phyloP scores from a whole-genome alignment of 2,888 invertebrate genomes.

The Poecilobothrus nobilitatus region DNA sequence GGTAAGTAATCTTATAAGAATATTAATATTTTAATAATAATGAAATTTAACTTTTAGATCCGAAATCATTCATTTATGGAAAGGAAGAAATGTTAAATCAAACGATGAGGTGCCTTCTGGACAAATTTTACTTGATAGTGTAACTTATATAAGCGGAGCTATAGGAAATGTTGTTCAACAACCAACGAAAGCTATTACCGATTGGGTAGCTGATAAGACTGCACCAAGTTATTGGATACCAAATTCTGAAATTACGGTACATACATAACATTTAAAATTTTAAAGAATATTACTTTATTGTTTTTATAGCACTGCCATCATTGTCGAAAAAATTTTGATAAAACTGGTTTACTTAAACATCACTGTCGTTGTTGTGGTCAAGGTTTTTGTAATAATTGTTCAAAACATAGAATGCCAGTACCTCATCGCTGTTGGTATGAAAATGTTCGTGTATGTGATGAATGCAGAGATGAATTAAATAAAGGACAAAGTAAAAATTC shows the following conservation, averaged over 20 bases:
- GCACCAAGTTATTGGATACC: slow-evolving; percentile 75
- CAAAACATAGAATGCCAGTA: slow-evolving; percentile 57
- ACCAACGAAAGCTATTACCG: slow-evolving; percentile 57
- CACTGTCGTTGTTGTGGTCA: slow-evolving; percentile 73
- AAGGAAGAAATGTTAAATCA: slow-evolving; percentile 46
- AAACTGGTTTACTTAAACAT: slow-evolving; percentile 54
- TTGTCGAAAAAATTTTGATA: slow-evolving; percentile 53
- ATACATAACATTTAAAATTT: slow-evolving; percentile 23
- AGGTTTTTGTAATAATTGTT: slow-evolving; percentile 68
- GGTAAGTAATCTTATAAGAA: slow-evolving; percentile 25
- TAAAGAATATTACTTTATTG: slow-evolving; percentile 5
- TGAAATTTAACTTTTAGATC: slow-evolving; percentile 35
- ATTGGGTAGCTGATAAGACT: slow-evolving; percentile 64
- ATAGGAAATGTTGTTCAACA: slow-evolving; percentile 58
- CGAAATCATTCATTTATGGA: slow-evolving; percentile 64
- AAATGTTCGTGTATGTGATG: slow-evolving; percentile 65
- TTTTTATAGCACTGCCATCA: slow-evolving; percentile 52
- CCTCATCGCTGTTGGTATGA: slow-evolving; percentile 62
- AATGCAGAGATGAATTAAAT: slow-evolving; percentile 47
- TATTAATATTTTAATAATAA: not conserved
- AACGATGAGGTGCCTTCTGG: slow-evolving; percentile 50
- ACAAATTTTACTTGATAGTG: slow-evolving; percentile 56
- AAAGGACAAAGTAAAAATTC: slow-evolving; percentile 27
- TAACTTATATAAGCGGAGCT: slow-evolving; percentile 54
- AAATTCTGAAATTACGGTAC: slow-evolving; percentile 63